Percentiles rank a stretch among this genome's conserved stretches.
Conservation (phyloP, 2,888 invertebrate species). For the Cerceris rybyensis region DNA sequence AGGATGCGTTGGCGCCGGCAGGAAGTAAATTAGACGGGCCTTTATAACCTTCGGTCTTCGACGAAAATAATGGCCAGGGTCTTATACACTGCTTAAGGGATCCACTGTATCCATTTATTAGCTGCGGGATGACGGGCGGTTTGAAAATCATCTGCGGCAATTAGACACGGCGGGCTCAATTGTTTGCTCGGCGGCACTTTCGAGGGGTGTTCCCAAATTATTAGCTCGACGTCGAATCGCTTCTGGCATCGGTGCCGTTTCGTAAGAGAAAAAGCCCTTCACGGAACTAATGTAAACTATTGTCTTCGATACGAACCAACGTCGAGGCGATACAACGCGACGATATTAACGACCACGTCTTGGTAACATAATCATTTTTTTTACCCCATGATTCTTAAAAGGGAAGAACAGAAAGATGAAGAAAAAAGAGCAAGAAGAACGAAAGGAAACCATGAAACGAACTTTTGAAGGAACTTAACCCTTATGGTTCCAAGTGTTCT, state of each 20-base stretch:
- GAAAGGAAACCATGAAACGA: neutral
- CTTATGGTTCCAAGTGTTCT: too few species aligned
- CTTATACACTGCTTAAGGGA: slow-evolving; percentile 53
- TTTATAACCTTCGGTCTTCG: slow-evolving; percentile 58
- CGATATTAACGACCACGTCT: neutral
- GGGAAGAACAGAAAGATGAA: neutral
- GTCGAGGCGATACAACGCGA: neutral
- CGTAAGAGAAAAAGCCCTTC: slow-evolving; percentile 24
- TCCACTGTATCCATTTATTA: slow-evolving; percentile 69
- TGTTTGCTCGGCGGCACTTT: slow-evolving; percentile 75
- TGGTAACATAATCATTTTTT: neutral
- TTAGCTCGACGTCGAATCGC: slow-evolving; percentile 53
- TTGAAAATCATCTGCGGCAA: slow-evolving; percentile 71
- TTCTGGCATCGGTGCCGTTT: slow-evolving; percentile 43
- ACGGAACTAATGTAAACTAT: slow-evolving; percentile 55
- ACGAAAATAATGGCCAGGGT: slow-evolving; percentile 55
- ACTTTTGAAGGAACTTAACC: neutral
- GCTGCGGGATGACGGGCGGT: slow-evolving; percentile 56
- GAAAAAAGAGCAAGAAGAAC: neutral
- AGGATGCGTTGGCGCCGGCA: slow-evolving; percentile 50
- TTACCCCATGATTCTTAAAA: neutral
- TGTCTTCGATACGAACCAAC: slow-evolving; percentile 28
- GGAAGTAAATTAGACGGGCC: slow-evolving; percentile 64
- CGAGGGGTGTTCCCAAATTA: slow-evolving; percentile 63
- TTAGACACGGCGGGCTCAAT: slow-evolving; percentile 68